These are phyloP conservation scores for Acleris emargana DNA, from an alignment of 2,888 invertebrate genomes.

Conservation along the genomic window DNA sequence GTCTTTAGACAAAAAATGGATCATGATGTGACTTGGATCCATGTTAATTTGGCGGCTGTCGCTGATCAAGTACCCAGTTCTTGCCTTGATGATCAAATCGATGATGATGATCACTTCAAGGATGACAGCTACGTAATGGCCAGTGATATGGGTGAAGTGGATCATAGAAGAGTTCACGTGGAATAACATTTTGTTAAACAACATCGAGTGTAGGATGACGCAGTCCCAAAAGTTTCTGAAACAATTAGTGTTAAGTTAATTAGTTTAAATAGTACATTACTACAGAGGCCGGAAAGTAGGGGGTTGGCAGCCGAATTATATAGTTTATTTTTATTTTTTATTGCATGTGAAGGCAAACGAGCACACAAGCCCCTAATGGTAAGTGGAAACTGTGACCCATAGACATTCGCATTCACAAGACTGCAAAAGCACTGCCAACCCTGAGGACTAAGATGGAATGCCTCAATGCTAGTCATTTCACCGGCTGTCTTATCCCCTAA, in stretches of 20 bases:
- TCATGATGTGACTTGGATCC: constrained; percentile 38
- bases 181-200: constrained; percentile 42
- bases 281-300: too few species aligned
- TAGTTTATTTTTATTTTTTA: too few species aligned
- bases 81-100: constrained; percentile 46
- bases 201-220: constrained; percentile 39
- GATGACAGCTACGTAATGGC: constrained; percentile 40
- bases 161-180: constrained; percentile 44
- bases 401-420: too few species aligned
- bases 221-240: constrained; percentile 50
- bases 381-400: too few species aligned
- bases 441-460: too few species aligned
- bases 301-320: too few species aligned
- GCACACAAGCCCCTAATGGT: too few species aligned
- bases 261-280: too few species aligned
- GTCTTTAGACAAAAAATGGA: constrained; percentile 47
- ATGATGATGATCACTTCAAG: constrained; percentile 43
- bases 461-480: too few species aligned
- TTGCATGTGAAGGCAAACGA: too few species aligned
- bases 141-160: constrained; percentile 24
- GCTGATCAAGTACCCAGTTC: constrained; percentile 45
- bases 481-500: too few species aligned
- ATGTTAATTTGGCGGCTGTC: constrained; percentile 42
- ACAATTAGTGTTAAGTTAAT: constrained; percentile 19
- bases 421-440: too few species aligned